Base-by-base conservation (phyloP, 2,888 invertebrate genomes). In the Hesperia comma region DNA sequence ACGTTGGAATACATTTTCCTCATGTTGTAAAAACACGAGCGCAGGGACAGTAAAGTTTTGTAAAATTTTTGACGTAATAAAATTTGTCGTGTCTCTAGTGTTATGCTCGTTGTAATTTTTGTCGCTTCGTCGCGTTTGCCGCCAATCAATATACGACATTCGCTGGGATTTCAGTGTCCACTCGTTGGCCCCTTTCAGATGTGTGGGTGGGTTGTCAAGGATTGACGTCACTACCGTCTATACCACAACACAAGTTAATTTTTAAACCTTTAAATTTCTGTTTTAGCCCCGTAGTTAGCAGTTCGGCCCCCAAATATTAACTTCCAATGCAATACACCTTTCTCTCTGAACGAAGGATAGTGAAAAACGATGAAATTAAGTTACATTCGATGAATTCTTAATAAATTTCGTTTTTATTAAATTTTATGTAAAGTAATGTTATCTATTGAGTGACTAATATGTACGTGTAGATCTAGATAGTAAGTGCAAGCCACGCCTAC, bases 401-500 rank as follows among this genome's bases (percentile, higher is more conserved):
- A 37, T 8, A 8, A 37, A 37, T 37, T 3, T 37, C 0, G 12
- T 37, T 10, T 12, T 37, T 8, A 33, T 37, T 37, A 3, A 19
- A 6, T 55, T 37, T 62, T 32, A 62, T 54, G 53, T 6, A 15
- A 40, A 21, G 21, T 19, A 6, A 53, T 51, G 51, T 53, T 61
- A 62, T 54, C 53, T 62, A 14, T 54, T n/a, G 15, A 49, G 49
- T 62, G 43, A 12, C 43, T 32, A 55, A 43, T 33, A 12, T 62
- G 37, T 37, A 12, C 12, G 37, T 37, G 10, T 37, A 12, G 17
- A 37, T 51, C 15, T 57, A 56, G 46, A 63, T 58, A 51, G 57
- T 21, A 17, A 62, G 63, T 58, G 63, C 57, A 51, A 58, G 63
- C 57, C 57, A 58, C 64, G 41, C 51, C 64, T 41, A 63, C 57